A percentile compares a stretch with the other conserved stretches of the same genome.
Evolutionary conservation across 2,888 invertebrate species (phyloP).

Genomic region (Nemapogon koenigi): DNA sequence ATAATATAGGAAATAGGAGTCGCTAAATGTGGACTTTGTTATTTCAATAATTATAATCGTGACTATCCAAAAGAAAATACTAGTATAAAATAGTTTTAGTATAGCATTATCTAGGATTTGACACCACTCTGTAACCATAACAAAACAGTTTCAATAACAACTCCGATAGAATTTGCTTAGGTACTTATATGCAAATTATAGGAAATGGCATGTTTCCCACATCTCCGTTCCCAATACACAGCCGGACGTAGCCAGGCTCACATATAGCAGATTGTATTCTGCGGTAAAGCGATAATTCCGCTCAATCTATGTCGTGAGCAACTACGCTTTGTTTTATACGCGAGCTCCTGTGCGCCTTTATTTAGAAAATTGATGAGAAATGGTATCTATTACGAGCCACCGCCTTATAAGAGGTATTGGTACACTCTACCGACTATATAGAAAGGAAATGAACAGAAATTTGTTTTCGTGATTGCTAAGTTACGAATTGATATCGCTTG

Average conservation of each 20-base stretch:
- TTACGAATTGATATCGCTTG: conserved; percentile 47
- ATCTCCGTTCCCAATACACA: too few species aligned
- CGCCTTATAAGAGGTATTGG: conserved; percentile 56
- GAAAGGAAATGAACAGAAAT: conserved; percentile 61
- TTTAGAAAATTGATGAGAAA: conserved; percentile 67
- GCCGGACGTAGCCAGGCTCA: too few species aligned
- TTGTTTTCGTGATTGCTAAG: conserved; percentile 61
- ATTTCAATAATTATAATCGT: too few species aligned
- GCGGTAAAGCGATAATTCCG: conserved; percentile 66
- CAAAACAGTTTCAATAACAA: too few species aligned
- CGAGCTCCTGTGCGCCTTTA: conserved; percentile 63
- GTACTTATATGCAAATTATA: conserved; percentile 6
- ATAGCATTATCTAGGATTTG: too few species aligned
- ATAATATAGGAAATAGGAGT: too few species aligned
- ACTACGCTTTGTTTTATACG: conserved; percentile 59
- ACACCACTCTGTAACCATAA: too few species aligned
- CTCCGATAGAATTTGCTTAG: too few species aligned
- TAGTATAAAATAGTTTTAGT: too few species aligned
- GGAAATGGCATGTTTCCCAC: conserved; percentile 5
- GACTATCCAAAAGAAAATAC: too few species aligned
- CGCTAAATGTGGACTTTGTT: too few species aligned
- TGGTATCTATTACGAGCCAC: conserved; percentile 60
- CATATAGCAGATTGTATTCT: conserved; percentile 49
- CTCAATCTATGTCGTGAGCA: conserved; percentile 64
- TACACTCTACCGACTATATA: conserved; percentile 21